phyloP scores from a whole-genome alignment of 2,113 vertebrate species.

The Corapipo altera region DNA sequence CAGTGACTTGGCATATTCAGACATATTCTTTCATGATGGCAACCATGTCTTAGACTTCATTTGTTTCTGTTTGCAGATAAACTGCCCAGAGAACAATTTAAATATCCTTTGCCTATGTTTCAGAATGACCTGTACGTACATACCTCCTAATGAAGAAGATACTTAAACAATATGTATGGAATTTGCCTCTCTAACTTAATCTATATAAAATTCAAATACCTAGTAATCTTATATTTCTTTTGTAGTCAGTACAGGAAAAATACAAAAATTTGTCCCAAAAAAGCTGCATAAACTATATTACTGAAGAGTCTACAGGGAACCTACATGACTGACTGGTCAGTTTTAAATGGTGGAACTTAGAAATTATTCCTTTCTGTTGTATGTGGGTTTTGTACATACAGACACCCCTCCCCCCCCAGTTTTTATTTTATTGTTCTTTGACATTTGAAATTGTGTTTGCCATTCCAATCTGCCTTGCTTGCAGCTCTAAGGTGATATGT shows the following conservation, averaged over 20 bases:
- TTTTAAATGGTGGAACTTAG: neutral
- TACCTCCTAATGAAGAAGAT: neutral
- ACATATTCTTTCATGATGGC: neutral
- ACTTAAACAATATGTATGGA: neutral
- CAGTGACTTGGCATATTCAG: neutral
- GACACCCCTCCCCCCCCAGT: fast-evolving
- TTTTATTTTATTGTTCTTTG: neutral
- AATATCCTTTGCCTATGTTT: conserved; percentile 16
- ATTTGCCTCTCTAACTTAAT: neutral
- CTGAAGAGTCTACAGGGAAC: neutral
- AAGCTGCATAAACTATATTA: neutral
- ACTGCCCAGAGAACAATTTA: neutral
- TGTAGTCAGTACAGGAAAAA: neutral
- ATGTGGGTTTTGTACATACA: neutral
- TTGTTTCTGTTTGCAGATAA: conserved; percentile 8
- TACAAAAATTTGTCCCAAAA: neutral
- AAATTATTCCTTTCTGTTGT: neutral
- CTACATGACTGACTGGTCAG: neutral
- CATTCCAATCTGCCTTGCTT: neutral
- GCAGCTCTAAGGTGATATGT: neutral
- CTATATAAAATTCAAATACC: neutral
- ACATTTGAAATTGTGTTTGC: neutral
- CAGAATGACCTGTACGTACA: neutral
- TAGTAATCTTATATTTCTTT: neutral
- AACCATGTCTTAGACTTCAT: neutral